Evolutionary conservation across 2,113 vertebrate species (phyloP), one percentile per base, ranked within the genome.

Genomic region (Argyrosomus japonicus): DNA sequence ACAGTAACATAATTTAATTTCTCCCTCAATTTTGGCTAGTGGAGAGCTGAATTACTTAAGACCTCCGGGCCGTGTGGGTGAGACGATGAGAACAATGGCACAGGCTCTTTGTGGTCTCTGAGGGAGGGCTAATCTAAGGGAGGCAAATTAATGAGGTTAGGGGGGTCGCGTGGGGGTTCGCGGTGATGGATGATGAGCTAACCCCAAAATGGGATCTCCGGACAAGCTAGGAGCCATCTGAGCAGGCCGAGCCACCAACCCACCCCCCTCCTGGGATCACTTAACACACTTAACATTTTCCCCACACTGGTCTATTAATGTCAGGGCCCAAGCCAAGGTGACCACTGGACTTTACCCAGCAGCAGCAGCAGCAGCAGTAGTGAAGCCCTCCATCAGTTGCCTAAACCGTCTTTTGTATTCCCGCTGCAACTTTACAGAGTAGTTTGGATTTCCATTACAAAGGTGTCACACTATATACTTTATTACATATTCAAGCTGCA

Each of bases 111-210:
- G 82, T 75, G 85, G 84, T 91, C 90, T 91, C 93, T 4, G 45
- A 83, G 89, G 89, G 87, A 92, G 51, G 75, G 82, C 85, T 90
- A 88, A 94, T 93, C 87, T 91, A 80, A 43, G 77, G 79, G 89
- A 93, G 86, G 87, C 81, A 89, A 91, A 93, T 93, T 92, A 94
- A 95, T 94, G 91, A 93, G 88, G 86, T 94, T 87, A 87, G 82
- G 69, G 60, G 83, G 86, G 91, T 92, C 63, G 25, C 70, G 57
- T 40, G 79, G 79, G 87, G 80, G 65, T 75, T 57, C 27, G 12
- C 48, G 65, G 73, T 92, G 90, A 93, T 92, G 86, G 88, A 94
- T 94, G 90, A 90, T 83, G 82, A 92, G 60, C 79, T 86, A 88
- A 91, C 85, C 82, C 88, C 77, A 79, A 91, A 93, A 89, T 81